A percentile compares a stretch with the other conserved stretches of the same genome.
These are phyloP conservation scores for Anthophora plumipes DNA, from an alignment of 2,888 invertebrate genomes.

Conservation along the genomic window DNA sequence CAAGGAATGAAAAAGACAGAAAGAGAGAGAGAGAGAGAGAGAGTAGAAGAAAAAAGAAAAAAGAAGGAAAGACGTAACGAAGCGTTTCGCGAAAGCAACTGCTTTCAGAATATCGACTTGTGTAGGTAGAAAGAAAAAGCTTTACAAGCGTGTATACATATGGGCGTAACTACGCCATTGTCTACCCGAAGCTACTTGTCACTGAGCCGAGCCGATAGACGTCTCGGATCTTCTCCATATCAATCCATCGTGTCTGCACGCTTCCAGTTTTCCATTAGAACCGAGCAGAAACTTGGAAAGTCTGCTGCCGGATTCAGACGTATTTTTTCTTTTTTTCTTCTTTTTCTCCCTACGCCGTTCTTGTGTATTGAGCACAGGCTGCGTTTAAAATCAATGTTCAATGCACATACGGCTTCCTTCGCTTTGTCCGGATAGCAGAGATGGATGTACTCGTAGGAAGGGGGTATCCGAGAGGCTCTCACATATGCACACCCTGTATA, in stretches of 20 bases:
- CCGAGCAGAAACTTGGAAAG: conserved; percentile 45
- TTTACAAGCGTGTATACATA: neutral
- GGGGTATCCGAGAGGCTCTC: conserved; percentile 34
- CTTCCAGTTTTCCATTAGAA: conserved; percentile 58
- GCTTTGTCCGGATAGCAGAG: conserved; percentile 61
- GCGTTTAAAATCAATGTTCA: conserved; percentile 81
- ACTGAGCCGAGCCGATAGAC: conserved; percentile 62
- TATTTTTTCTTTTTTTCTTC: conserved; percentile 28
- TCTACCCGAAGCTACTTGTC: conserved; percentile 55
- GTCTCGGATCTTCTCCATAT: conserved; percentile 55
- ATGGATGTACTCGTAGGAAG: conserved; percentile 55
- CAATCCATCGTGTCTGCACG: conserved; percentile 48
- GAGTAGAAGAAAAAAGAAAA: neutral
- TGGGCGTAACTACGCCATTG: conserved; percentile 59
- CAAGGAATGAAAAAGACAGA: too few species aligned
- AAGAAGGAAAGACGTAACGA: neutral
- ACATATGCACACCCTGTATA: neutral
- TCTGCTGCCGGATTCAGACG: conserved; percentile 51
- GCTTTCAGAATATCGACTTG: conserved; percentile 1
- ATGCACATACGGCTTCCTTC: conserved; percentile 79
- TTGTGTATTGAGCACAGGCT: conserved; percentile 50
- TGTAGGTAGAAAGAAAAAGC: conserved; percentile 2
- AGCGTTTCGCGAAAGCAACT: conserved; percentile 9
- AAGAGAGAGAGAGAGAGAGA: neutral
- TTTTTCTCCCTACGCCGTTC: conserved; percentile 29